phyloP scores from a whole-genome alignment of 92 coral and sea anemone genomes.

The Parazoanthus atlanticus region DNA sequence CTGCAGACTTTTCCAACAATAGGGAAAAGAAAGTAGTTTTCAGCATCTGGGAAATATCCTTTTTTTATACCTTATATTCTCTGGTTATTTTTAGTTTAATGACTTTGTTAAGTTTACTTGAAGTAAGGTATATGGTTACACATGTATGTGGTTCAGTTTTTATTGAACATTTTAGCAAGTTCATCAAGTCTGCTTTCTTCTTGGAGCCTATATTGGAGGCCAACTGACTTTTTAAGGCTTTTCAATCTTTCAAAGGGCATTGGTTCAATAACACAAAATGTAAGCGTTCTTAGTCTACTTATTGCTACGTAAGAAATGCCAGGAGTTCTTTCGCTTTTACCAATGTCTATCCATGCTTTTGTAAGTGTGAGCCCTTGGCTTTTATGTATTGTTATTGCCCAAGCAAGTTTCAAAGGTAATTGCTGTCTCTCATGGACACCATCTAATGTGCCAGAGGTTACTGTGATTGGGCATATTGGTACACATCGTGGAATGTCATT shows the following conservation, averaged over 20 bases:
- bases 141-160: slow-evolving; percentile 1
- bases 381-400: not conserved
- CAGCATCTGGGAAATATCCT: not conserved
- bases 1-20: not conserved
- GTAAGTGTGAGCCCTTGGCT: slow-evolving; percentile 9
- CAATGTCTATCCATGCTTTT: slow-evolving; percentile 21
- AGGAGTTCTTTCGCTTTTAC: slow-evolving; percentile 31
- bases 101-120: not conserved
- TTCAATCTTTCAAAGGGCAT: slow-evolving; percentile 37
- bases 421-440: too few species aligned
- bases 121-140: not conserved
- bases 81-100: not conserved
- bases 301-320: slow-evolving; percentile 7
- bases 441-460: slow-evolving; percentile 3
- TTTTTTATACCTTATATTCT: not conserved
- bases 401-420: too few species aligned
- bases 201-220: slow-evolving; percentile 30
- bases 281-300: not conserved
- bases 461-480: slow-evolving; percentile 46
- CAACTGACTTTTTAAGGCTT: slow-evolving; percentile 30
- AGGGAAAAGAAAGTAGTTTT: not conserved
- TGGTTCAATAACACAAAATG: slow-evolving; percentile 42
- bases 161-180: slow-evolving; percentile 36
- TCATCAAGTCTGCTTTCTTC: slow-evolving; percentile 39
- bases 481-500: slow-evolving; percentile 31